phyloP scores from a whole-genome alignment of 1,140 invertebrate species.

The Kradibia gibbosae region DNA sequence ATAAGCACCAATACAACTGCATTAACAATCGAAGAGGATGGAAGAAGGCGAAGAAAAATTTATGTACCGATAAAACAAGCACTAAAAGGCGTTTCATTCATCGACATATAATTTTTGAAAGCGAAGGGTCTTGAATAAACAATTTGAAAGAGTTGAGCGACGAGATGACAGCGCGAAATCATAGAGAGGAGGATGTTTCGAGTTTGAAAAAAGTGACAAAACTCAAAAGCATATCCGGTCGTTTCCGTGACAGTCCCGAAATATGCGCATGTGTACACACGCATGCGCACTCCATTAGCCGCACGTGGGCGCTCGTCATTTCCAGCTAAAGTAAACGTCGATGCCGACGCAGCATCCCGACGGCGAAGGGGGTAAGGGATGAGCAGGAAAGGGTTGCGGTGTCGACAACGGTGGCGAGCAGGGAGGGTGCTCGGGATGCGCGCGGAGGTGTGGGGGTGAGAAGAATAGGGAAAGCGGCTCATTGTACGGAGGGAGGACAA shows the following conservation, averaged over 20 bases:
- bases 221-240: slow-evolving; percentile 15
- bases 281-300: slow-evolving; percentile 23
- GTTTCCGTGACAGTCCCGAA: background rate
- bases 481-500: background rate
- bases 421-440: background rate
- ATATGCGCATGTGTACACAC: slow-evolving; percentile 27
- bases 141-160: background rate
- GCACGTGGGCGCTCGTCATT: slow-evolving; percentile 41
- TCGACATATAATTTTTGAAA: too few species aligned
- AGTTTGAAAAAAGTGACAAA: background rate
- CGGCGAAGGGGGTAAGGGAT: background rate
- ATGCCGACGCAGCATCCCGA: too few species aligned
- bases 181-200: background rate
- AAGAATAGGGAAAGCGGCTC: background rate
- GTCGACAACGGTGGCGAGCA: too few species aligned
- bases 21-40: too few species aligned
- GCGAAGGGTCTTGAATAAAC: background rate
- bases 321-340: slow-evolving; percentile 27
- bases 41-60: too few species aligned
- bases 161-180: background rate
- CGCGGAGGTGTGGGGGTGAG: background rate
- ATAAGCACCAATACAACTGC: too few species aligned
- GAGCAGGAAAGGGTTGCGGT: background rate
- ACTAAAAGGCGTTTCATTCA: too few species aligned
- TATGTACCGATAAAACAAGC: too few species aligned